phyloP scores from a whole-genome alignment of 2,888 invertebrate species.

The Hirtodrosophila histrioides region DNA sequence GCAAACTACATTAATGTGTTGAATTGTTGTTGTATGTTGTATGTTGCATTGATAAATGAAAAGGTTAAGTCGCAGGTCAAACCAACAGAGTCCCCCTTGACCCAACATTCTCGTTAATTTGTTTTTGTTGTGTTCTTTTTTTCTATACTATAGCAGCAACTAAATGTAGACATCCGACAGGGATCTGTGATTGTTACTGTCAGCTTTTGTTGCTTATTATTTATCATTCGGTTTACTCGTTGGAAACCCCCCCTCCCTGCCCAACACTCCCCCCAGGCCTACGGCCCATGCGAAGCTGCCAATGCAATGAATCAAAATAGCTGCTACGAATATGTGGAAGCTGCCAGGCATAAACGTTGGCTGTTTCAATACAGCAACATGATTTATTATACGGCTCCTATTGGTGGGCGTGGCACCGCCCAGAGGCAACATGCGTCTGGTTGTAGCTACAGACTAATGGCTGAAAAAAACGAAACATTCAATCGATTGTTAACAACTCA shows the following conservation, averaged over 20 bases:
- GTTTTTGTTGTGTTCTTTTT: slow-evolving; percentile 14
- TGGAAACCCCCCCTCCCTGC: neutral
- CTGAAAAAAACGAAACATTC: slow-evolving; percentile 24
- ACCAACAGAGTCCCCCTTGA: slow-evolving; percentile 13
- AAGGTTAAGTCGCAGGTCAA: slow-evolving; percentile 59
- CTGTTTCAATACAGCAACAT: slow-evolving; percentile 45
- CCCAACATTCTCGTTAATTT: slow-evolving; percentile 43
- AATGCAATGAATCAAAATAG: slow-evolving; percentile 70
- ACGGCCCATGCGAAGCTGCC: slow-evolving; percentile 18
- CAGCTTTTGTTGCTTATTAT: slow-evolving; percentile 70
- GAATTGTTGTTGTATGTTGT: slow-evolving; percentile 37
- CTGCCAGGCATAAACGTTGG: slow-evolving; percentile 13
- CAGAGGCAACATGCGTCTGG: slow-evolving; percentile 42
- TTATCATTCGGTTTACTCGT: slow-evolving; percentile 53
- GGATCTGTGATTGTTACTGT: slow-evolving; percentile 53
- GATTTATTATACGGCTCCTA: slow-evolving; percentile 50
- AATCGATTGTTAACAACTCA: slow-evolving; percentile 64
- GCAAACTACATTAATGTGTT: slow-evolving; percentile 66
- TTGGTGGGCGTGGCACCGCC: slow-evolving; percentile 39
- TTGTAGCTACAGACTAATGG: slow-evolving; percentile 43
- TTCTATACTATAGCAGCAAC: slow-evolving; percentile 17
- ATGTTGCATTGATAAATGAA: slow-evolving; percentile 62
- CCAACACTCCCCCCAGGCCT: neutral
- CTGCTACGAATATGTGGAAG: slow-evolving; percentile 6
- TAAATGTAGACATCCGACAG: slow-evolving; percentile 47